Evolutionary conservation across 2,113 vertebrate genomes (phyloP), one percentile per base, ranked within the genome.

Genomic region (Campylomormyrus tamandua): DNA sequence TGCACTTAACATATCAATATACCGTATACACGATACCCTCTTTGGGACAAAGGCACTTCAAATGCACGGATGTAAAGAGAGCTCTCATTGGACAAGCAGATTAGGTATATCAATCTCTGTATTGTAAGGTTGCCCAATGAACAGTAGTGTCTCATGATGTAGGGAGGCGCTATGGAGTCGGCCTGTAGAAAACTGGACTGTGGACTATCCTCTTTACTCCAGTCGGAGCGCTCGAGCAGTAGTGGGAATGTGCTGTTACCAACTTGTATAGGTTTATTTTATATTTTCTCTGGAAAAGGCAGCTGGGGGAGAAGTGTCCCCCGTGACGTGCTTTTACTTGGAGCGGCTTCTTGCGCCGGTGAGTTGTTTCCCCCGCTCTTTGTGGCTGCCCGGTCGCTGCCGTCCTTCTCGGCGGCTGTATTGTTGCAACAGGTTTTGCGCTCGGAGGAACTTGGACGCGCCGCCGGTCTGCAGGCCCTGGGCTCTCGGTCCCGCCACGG

Each of bases 361-460:
- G 91, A 95, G 95, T 94, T 50, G 6, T 90, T 15, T 9, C 9
- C 31, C 50, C 49, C 88, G 56, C 91, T 9, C 10, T 62, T 62
- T 62, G 56, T 62, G 56, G 7, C 56, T 80, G 77, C 2, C 84
- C 35, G 17, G 7, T 24, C 27, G 80, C 52, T 42, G 49, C 5
- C 70, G 74, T 19, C 39, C 70, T 56, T 53, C 21, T 90, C 53
- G 88, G 88, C 89, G 92, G 91, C 89, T 87, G 91, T 93, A 94
- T 95, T 94, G 93, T 58, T 92, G 94, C 95, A 95, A 95, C 95
- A 96, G 94, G 95, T 96, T 92, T 77, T 24, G 50, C 21, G 94
- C 93, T 89, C 90, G 92, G 89, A 92, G 19, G 90, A 85, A 80
- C 84, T 87, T 31, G 85, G 85, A 52, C 45, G 24, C 13, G 9